phyloP scores from a whole-genome alignment of 2,113 vertebrate genomes.

The Sisor rabdophorus region DNA sequence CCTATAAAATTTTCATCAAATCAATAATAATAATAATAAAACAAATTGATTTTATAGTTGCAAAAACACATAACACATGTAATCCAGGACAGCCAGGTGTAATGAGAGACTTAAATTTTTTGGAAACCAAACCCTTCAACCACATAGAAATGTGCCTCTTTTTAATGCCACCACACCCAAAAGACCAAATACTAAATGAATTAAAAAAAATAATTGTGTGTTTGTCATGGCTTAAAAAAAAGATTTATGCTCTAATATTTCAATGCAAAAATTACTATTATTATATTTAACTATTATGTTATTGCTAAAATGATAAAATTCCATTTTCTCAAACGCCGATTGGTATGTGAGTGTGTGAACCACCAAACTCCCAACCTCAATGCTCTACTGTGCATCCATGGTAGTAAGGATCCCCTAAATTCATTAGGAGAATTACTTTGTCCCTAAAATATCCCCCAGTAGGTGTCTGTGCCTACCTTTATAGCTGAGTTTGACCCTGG shows the following conservation, averaged over 20 bases:
- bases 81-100: conserved; percentile 8
- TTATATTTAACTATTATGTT: too few relatives aligned
- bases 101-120: conserved; percentile 11
- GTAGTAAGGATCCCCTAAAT: background rate
- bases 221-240: background rate
- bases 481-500: conserved; percentile 85
- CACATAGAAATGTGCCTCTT: conserved; percentile 3
- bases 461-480: conserved; percentile 73
- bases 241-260: background rate
- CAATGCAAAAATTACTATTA: background rate
- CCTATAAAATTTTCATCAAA: background rate
- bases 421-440: background rate
- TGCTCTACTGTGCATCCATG: background rate
- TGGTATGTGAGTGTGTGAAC: background rate
- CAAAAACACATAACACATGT: background rate
- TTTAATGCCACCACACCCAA: conserved; percentile 28
- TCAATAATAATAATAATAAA: background rate
- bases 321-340: background rate
- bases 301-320: too few relatives aligned
- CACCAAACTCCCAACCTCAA: background rate
- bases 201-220: background rate
- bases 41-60: background rate
- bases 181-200: conserved; percentile 12
- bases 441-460: background rate
- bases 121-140: conserved; percentile 12